Conservation (phyloP, 2,797 vertebrate genomes). For the Mormyrus hasselquistii region DNA sequence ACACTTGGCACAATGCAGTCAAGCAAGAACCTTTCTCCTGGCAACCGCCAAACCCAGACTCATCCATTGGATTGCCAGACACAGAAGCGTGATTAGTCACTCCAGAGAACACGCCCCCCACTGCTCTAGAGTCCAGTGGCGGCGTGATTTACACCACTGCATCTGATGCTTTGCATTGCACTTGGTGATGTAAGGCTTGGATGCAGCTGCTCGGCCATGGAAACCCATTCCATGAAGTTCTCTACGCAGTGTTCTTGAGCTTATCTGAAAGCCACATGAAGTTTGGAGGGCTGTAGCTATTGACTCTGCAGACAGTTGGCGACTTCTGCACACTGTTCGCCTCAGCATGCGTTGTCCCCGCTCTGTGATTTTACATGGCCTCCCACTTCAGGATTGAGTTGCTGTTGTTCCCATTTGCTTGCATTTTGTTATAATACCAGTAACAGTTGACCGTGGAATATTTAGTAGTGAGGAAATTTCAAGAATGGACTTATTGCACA, state of each 20-base stretch:
- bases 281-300: background rate
- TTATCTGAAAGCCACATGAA: background rate
- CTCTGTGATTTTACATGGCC: too few species aligned
- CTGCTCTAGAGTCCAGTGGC: background rate
- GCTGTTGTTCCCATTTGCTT: too few species aligned
- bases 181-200: background rate
- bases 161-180: background rate
- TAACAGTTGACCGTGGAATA: background rate
- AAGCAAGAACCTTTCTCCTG: background rate
- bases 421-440: background rate
- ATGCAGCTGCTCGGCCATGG: background rate
- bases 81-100: background rate
- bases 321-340: too few species aligned
- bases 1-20: background rate
- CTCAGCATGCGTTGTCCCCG: too few species aligned
- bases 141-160: background rate
- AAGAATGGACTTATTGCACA: background rate
- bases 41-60: background rate
- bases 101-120: background rate
- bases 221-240: background rate
- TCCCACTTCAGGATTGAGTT: too few species aligned
- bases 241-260: background rate
- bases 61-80: background rate
- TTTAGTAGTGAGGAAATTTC: background rate
- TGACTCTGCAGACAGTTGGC: background rate